A percentile compares a stretch with the other conserved stretches of the same genome.
Conservation (phyloP, 2,888 invertebrate genomes). For the Prenolepis imparis region DNA sequence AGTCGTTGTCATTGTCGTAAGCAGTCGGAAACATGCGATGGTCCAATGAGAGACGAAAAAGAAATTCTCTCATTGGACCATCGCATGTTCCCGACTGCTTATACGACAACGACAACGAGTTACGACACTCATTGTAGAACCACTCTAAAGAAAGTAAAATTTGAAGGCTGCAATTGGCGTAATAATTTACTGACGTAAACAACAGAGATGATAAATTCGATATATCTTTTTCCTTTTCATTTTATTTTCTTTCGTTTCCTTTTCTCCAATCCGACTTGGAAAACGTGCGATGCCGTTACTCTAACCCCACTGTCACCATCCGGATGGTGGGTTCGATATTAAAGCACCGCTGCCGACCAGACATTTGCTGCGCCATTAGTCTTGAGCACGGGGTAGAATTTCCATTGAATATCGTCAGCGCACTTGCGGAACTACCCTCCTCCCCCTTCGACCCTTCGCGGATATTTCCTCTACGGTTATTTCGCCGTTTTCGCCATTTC, state of each 20-base stretch:
- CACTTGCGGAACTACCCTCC: neutral
- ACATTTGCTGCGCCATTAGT: conserved; percentile 48
- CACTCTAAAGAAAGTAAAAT: neutral
- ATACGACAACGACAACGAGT: no score
- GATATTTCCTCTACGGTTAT: conserved; percentile 16
- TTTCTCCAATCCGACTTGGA: neutral
- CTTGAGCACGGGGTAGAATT: conserved; percentile 32
- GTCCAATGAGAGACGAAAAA: no score
- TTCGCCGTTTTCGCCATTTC: conserved; percentile 35
- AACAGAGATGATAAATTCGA: conserved; percentile 30
- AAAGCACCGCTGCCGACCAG: conserved; percentile 15
- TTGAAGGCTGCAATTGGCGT: neutral
- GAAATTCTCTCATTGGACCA: no score
- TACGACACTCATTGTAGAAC: no score
- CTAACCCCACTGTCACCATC: neutral
- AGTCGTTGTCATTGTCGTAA: no score
- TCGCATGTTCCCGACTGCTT: no score
- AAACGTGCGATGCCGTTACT: conserved; percentile 1
- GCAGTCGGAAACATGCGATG: no score
- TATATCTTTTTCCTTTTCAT: neutral
- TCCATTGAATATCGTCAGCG: conserved; percentile 30
- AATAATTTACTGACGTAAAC: conserved; percentile 8
- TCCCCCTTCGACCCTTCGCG: neutral
- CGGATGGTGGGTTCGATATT: conserved; percentile 9
- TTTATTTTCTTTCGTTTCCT: neutral